phyloP scores from a whole-genome alignment of 2,797 vertebrate genomes.

The Parauchenoglanis ngamensis region DNA sequence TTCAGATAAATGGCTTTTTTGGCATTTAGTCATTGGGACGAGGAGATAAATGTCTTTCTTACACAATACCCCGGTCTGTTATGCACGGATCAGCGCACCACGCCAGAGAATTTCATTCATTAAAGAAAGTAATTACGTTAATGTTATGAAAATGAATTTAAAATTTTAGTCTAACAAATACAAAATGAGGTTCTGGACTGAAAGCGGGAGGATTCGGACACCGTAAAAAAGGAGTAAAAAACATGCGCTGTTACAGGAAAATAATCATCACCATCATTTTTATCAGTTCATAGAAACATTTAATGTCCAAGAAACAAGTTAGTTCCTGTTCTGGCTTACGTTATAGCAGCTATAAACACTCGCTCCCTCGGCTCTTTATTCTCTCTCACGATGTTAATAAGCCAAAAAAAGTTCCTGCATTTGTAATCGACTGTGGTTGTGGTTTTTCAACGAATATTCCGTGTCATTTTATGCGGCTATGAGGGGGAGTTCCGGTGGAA shows the following conservation, averaged over 20 bases:
- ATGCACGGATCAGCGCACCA: neutral
- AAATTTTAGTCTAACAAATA: neutral
- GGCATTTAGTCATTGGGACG: neutral
- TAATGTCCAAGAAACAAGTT: neutral
- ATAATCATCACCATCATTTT: neutral
- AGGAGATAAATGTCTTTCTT: neutral
- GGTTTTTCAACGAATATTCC: neutral
- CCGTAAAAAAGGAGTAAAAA: neutral
- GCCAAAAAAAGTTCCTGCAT: neutral
- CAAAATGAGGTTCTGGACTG: neutral
- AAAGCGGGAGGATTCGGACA: neutral
- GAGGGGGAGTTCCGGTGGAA: neutral
- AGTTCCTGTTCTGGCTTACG: neutral
- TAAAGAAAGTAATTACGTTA: neutral
- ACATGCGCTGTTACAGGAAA: neutral
- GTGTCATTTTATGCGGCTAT: neutral
- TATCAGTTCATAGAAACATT: neutral
- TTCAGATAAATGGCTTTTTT: constrained; percentile 8
- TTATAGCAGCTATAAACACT: neutral
- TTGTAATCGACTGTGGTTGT: neutral
- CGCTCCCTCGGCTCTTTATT: neutral
- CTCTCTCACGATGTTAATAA: neutral
- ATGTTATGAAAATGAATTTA: no score
- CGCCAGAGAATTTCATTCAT: neutral
- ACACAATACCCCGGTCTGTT: no score